These are phyloP conservation scores for Phaetusa simplex DNA, from an alignment of 2,113 vertebrate species.

Conservation along the genomic window DNA sequence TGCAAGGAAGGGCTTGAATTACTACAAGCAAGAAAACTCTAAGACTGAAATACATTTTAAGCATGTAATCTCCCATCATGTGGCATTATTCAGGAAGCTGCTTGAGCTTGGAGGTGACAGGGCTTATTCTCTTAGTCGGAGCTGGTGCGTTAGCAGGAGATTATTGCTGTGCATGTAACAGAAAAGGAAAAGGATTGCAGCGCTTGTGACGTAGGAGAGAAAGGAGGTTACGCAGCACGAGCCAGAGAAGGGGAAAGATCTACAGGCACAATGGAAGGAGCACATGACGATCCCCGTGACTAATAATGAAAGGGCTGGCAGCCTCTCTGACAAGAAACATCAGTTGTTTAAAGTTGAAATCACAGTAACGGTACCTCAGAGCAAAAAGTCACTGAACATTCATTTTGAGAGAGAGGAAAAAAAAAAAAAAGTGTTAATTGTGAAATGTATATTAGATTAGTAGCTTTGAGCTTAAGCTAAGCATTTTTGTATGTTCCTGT, in stretches of 20 bases:
- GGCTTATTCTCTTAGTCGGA: constrained; percentile 53
- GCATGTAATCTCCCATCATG: constrained; percentile 51
- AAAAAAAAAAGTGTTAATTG: background rate
- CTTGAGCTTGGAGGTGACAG: constrained; percentile 53
- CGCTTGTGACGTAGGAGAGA: background rate
- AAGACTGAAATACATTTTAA: constrained; percentile 53
- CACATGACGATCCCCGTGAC: background rate
- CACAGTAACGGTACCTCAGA: background rate
- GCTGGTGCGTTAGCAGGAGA: constrained; percentile 32
- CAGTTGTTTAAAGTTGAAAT: background rate
- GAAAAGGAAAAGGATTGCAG: constrained; percentile 50
- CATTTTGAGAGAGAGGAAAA: background rate
- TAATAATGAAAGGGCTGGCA: background rate
- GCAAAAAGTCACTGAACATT: background rate
- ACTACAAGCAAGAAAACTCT: constrained; percentile 27
- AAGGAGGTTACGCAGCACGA: constrained; percentile 48
- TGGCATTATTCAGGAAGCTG: constrained; percentile 46
- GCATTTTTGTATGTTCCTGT: background rate
- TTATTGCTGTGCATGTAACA: constrained; percentile 40
- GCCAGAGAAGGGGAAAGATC: background rate
- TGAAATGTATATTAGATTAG: background rate
- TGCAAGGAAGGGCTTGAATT: background rate
- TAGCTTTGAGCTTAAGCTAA: background rate
- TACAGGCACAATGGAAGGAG: background rate
- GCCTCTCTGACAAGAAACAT: background rate